Evolutionary conservation across 2,113 vertebrate species (phyloP), one percentile per base, ranked within the genome.

Genomic region (Hydrochoerus hydrochaeris): DNA sequence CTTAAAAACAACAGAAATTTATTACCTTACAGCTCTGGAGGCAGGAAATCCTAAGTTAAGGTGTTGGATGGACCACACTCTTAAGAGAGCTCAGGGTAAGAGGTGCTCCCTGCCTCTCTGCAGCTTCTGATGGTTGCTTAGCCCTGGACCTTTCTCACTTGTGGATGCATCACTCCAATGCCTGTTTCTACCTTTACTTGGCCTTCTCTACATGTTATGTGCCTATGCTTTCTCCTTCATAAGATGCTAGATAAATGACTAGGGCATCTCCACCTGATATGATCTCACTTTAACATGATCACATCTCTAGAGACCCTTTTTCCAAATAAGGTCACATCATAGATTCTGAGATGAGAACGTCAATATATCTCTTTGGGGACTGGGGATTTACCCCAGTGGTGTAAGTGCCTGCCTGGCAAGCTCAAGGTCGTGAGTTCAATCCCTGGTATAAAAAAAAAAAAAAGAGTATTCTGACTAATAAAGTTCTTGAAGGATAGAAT

Each of bases 81-180:
- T 32, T 32, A 60, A 28, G 26, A n/a, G 41, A 7, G 11, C 49
- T 60, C 46, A n/a, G 44, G 41, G 32, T 4, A 84, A 41, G 41
- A 41, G 52, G n/a, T 19, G 46, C 57, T 90, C 44, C 44, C 13
- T 35, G 3, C 17, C 35, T 54, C 30, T 92, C 62, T 58, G 20
- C 26, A 54, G 62, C 7, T 32, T 80, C 60, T 46, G 6, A 30
- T 49, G 20, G 30, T n/a, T 60, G 22, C 46, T 30, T 41, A 44
- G 3, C 13, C 63, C 75, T 84, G 60, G 46, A 6, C 1, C 14
- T 49, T 65, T 22, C 30, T 38, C 0, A 26, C 46, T 90, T 69
- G 3, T 19, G 6, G 62, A 16, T 71, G 2, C 19, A 20, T n/a
- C 11, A 5, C 16, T 58, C 1, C 7, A 7, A 0, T 63, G 16